phyloP scores from a whole-genome alignment of 2,888 invertebrate species.

The Apamea sordens region DNA sequence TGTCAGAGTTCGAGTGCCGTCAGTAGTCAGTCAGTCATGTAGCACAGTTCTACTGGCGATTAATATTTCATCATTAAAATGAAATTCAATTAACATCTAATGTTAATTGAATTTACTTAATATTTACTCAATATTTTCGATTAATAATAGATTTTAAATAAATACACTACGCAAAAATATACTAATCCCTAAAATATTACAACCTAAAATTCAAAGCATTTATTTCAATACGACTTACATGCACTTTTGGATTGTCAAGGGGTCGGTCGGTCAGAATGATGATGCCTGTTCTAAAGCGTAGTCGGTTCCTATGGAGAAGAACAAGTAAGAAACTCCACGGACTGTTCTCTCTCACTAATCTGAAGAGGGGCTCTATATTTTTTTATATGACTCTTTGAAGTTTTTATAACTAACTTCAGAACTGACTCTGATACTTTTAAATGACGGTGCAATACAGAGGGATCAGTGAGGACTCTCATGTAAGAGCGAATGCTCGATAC shows the following conservation, averaged over 20 bases:
- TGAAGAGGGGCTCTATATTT: background rate
- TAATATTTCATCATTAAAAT: background rate
- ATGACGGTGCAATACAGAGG: too few relatives aligned
- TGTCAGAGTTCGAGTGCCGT: constrained; percentile 13
- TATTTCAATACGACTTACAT: background rate
- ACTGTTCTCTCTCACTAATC: too few relatives aligned
- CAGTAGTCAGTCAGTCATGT: background rate
- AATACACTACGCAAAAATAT: background rate
- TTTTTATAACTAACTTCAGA: background rate
- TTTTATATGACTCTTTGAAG: background rate
- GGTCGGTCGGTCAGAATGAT: background rate
- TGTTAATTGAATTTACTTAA: too few relatives aligned
- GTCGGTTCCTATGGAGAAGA: background rate
- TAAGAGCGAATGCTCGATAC: constrained; percentile 23
- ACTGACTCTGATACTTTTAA: background rate
- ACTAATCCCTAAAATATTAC: background rate
- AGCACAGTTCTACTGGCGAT: background rate
- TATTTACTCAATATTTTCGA: background rate
- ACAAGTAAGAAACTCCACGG: background rate
- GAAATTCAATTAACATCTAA: background rate
- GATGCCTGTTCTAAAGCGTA: background rate
- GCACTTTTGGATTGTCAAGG: background rate
- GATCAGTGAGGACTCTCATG: constrained; percentile 7
- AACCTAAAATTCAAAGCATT: background rate
- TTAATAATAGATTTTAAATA: background rate